Evolutionary conservation across 2,113 vertebrate genomes (phyloP).

Genomic region (Propithecus coquereli): DNA sequence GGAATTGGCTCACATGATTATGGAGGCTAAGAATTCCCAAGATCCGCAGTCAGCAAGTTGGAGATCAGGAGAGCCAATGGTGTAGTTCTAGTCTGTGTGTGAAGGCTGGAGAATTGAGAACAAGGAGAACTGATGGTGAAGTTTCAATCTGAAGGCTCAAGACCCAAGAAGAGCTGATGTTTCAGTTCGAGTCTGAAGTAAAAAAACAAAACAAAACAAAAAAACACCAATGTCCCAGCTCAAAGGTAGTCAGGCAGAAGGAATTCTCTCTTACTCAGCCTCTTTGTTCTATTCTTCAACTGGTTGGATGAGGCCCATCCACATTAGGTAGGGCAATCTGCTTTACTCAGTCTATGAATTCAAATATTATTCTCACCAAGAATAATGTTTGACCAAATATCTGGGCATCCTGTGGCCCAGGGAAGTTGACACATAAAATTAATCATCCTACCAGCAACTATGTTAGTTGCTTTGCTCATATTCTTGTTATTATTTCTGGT

Average conservation of each 20-base stretch:
- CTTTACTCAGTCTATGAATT: neutral
- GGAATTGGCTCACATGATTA: neutral
- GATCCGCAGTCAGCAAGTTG: neutral
- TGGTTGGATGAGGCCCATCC: neutral
- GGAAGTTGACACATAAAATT: neutral
- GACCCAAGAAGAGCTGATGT: neutral
- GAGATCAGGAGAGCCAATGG: neutral
- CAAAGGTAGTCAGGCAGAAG: neutral
- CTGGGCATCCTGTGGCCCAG: neutral
- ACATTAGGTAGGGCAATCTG: neutral
- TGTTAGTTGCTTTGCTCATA: neutral
- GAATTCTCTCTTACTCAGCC: neutral
- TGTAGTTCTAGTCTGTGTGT: neutral
- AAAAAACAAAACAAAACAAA: too few species aligned
- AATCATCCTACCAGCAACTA: neutral
- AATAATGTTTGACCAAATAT: neutral
- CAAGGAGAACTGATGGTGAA: neutral
- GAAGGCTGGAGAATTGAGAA: neutral
- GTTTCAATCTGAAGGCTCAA: neutral
- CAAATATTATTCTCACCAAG: neutral
- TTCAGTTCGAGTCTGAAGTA: neutral
- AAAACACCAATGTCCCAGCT: neutral
- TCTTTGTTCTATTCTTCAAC: neutral
- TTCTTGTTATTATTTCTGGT: neutral
- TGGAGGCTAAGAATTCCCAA: neutral